phyloP scores from a whole-genome alignment of 1,140 invertebrate genomes.

The Drosophila fuyamai region DNA sequence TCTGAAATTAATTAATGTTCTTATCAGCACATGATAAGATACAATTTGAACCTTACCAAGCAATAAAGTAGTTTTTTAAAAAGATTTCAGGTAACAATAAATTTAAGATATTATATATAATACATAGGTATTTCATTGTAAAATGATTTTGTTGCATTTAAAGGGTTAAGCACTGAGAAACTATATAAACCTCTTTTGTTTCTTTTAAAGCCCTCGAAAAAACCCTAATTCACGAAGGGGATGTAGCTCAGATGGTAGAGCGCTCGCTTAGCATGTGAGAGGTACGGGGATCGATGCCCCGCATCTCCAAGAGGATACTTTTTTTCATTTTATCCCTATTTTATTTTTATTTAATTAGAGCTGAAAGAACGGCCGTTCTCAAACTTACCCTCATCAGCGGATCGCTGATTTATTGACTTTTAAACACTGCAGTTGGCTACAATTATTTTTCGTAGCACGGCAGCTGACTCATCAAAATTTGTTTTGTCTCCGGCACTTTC shows the following conservation, averaged over 20 bases:
- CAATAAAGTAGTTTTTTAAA: too few species aligned
- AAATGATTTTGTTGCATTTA: neutral
- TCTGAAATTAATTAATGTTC: too few species aligned
- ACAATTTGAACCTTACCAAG: too few species aligned
- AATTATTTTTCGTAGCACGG: constrained; percentile 47
- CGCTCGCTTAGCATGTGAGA: constrained; percentile 93
- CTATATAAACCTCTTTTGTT: neutral
- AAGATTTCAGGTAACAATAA: too few species aligned
- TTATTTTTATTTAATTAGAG: constrained; percentile 66
- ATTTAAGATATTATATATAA: too few species aligned
- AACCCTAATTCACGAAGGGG: constrained; percentile 12
- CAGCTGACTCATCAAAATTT: constrained; percentile 80
- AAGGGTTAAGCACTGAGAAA: constrained; percentile 1
- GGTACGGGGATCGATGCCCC: constrained; percentile 92
- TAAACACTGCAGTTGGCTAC: constrained; percentile 60
- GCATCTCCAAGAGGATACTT: constrained; percentile 85
- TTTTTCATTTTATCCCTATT: constrained; percentile 11
- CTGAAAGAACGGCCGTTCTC: constrained; percentile 4
- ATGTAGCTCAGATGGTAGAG: constrained; percentile 93
- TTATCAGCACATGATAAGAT: too few species aligned
- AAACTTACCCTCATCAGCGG: constrained; percentile 64
- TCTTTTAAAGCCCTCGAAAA: constrained; percentile 20
- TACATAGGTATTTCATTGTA: too few species aligned
- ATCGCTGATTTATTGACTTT: constrained; percentile 78
- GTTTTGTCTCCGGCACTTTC: constrained; percentile 68